These are phyloP conservation scores for Sarcophaga peregrina DNA, from an alignment of 1,140 invertebrate species.

Conservation along the genomic window DNA sequence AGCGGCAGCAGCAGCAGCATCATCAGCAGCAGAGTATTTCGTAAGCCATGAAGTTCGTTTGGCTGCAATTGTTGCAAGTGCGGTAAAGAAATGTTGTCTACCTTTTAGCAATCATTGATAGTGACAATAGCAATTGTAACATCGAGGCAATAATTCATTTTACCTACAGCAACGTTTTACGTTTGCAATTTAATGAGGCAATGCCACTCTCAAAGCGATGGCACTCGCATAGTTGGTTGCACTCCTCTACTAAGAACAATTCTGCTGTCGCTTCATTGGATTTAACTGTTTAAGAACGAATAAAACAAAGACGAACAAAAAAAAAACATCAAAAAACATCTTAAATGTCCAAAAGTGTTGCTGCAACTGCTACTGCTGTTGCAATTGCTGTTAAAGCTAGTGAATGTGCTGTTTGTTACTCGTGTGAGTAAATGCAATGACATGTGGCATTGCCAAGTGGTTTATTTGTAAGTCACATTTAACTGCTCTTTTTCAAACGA, in stretches of 20 bases:
- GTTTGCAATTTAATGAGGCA: slow-evolving; percentile 22
- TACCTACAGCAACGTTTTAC: slow-evolving; percentile 25
- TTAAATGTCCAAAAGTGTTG: too few species aligned
- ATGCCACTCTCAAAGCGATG: background rate
- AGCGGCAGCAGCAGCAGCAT: background rate
- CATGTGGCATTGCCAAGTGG: slow-evolving; percentile 15
- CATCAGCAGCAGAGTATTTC: background rate
- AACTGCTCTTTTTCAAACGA: background rate
- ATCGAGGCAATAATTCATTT: slow-evolving; percentile 37
- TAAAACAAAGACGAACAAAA: too few species aligned
- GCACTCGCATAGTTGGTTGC: background rate
- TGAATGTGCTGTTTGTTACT: background rate
- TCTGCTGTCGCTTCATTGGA: too few species aligned
- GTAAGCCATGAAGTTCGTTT: too few species aligned
- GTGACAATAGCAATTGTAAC: slow-evolving; percentile 39
- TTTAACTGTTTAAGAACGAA: too few species aligned
- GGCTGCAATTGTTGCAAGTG: background rate
- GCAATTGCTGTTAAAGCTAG: background rate
- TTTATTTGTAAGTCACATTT: slow-evolving; percentile 25
- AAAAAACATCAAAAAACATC: too few species aligned
- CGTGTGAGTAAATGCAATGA: background rate
- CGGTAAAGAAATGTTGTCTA: background rate
- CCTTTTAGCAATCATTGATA: slow-evolving; percentile 33
- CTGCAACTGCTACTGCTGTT: background rate
- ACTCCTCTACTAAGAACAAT: too few species aligned